Evolutionary conservation across 2,797 vertebrate genomes (phyloP).

Genomic region (Coranthus polyacanthus): DNA sequence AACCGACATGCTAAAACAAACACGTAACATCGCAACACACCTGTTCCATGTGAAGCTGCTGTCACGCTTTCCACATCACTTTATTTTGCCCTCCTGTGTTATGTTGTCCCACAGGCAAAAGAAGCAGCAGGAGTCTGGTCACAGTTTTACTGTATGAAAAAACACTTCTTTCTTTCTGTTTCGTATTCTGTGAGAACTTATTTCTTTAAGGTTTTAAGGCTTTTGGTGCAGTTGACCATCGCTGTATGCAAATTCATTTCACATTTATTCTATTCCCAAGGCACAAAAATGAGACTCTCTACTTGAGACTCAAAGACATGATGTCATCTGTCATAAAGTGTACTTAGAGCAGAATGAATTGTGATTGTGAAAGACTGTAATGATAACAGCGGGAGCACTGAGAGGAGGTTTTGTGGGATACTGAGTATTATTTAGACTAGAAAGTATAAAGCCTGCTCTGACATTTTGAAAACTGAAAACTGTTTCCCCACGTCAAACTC

Average conservation of each 20-base stretch:
- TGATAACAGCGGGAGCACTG: constrained; percentile 1
- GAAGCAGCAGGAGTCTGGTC: constrained; percentile 18
- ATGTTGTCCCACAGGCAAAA: constrained; percentile 22
- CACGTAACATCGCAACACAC: constrained; percentile 23
- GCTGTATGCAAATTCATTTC: neutral
- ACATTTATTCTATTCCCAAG: no score
- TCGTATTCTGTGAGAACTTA: constrained; percentile 17
- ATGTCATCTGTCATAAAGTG: constrained; percentile 2
- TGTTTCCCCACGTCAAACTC: neutral
- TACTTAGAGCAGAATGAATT: constrained; percentile 24
- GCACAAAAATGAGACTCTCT: no score
- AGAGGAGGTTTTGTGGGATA: constrained; percentile 8
- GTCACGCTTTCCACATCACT: constrained; percentile 33
- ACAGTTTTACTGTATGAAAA: constrained; percentile 13
- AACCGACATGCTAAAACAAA: constrained; percentile 8
- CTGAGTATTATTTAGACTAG: neutral
- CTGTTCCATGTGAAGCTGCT: constrained; percentile 32
- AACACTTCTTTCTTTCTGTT: constrained; percentile 12
- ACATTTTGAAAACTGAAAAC: neutral
- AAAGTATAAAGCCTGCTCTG: neutral
- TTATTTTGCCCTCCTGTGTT: constrained; percentile 28
- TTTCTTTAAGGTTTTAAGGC: constrained; percentile 9
- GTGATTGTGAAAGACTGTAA: constrained; percentile 19
- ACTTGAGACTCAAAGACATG: no score
- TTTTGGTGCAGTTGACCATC: constrained; percentile 1